Base-by-base conservation (phyloP, 2,888 invertebrate species). In the Dioctria rufipes region DNA sequence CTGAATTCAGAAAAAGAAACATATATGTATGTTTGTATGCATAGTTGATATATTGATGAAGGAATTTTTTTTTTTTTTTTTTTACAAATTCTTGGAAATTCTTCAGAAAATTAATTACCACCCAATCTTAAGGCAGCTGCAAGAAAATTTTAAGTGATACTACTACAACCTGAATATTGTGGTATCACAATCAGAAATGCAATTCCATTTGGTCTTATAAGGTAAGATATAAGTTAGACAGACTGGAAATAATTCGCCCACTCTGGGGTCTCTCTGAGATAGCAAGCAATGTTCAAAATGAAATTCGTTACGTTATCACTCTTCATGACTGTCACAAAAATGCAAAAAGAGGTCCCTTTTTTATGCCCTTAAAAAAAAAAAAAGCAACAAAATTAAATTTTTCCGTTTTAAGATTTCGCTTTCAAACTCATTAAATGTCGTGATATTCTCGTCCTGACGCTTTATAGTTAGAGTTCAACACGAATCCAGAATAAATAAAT, bases 401-500 rank as follows among this genome's bases (percentile, higher is more conserved):
- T 25, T 25, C 25, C 25, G 25, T 25, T 39, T 39, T 25, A 61
- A 61, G 61, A 61, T 73, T 73, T 73, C 73, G 73, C 73, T 73
- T 73, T 73, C 73, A 73, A 73, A 58, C 73, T 73, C 73, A 73
- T 73, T 73, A 73, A 54, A 73, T 40, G 73, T 40, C 51, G 73
- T 73, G 73, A 73, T 49, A 40, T 54, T 54, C 73, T 73, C 73
- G 73, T 73, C 73, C 73, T 73, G 54, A 42, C 58, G 73, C 58
- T 58, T 71, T 49, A 51, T 46, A 54, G 40, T 42, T 73, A 54
- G 58, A 60, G 60, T 46, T 51, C 73, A 40, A 54, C 73, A 73
- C 73, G 73, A 73, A 73, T 58, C 73, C 58, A 11, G 54, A 4
- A 54, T 11, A 4, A 54, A 11, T n/a, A 46, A 9, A 46, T 2